phyloP scores from a whole-genome alignment of 2,797 vertebrate species.

The Poeciliopsis presidionis region DNA sequence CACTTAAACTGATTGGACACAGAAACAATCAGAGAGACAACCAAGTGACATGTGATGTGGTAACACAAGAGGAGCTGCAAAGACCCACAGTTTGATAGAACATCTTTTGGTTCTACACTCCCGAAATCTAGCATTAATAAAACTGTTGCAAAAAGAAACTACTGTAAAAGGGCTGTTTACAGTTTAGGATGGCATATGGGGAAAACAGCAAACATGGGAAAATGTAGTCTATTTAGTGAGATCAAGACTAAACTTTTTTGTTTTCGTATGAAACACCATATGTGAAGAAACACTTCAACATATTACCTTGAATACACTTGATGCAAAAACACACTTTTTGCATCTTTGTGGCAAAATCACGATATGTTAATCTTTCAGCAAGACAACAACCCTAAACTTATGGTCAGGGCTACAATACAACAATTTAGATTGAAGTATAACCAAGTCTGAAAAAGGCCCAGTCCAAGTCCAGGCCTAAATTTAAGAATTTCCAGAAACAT shows the following conservation, averaged over 20 bases:
- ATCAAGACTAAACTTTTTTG: not conserved
- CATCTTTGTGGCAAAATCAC: not conserved
- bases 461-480: not conserved
- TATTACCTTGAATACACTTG: too few relatives aligned
- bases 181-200: not conserved
- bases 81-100: not conserved
- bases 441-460: not conserved
- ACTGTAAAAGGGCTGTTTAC: not conserved
- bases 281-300: not conserved
- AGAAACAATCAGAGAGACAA: not conserved
- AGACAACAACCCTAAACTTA: too few relatives aligned
- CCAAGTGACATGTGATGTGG: not conserved
- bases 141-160: not conserved
- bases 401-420: too few relatives aligned
- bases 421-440: not conserved
- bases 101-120: not conserved
- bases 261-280: not conserved
- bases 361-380: not conserved
- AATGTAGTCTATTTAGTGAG: not conserved
- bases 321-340: not conserved
- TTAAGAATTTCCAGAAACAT: not conserved
- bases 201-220: not conserved
- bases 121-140: too few relatives aligned
- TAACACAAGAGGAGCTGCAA: not conserved
- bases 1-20: not conserved